Evolutionary conservation across 2,113 vertebrate species (phyloP).

Genomic region (Tragelaphus strepsiceros): DNA sequence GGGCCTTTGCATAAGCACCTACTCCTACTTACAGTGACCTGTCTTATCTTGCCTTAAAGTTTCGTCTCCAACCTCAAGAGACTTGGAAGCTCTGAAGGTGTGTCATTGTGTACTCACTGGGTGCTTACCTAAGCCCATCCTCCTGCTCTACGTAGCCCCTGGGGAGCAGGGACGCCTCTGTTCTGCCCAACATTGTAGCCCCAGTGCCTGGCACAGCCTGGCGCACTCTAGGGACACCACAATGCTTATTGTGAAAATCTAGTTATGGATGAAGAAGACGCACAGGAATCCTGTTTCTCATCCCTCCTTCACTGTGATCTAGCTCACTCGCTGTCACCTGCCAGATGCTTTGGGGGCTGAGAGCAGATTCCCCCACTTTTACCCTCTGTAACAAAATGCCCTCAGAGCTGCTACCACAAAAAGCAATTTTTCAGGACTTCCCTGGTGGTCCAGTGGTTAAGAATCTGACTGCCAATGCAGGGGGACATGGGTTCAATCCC

Average conservation of each 20-base stretch:
- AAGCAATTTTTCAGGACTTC: neutral
- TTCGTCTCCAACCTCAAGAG: neutral
- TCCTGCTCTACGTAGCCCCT: neutral
- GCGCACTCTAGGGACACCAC: neutral
- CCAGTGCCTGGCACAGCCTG: neutral
- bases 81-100: neutral
- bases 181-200: neutral
- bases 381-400: neutral
- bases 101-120: rapidly evolving
- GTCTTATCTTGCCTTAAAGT: neutral
- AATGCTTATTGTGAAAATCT: rapidly evolving
- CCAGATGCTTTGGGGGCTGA: neutral
- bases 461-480: neutral
- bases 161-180: neutral
- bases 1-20: neutral
- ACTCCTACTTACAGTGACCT: too few species aligned
- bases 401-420: neutral
- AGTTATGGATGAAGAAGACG: neutral
- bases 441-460: neutral
- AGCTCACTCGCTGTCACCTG: rapidly evolving
- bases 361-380: neutral
- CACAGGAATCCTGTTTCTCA: neutral
- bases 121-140: neutral
- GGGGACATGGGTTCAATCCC: neutral
- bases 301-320: neutral